Conservation (phyloP, 1,140 invertebrate genomes). For the Polyergus mexicanus region DNA sequence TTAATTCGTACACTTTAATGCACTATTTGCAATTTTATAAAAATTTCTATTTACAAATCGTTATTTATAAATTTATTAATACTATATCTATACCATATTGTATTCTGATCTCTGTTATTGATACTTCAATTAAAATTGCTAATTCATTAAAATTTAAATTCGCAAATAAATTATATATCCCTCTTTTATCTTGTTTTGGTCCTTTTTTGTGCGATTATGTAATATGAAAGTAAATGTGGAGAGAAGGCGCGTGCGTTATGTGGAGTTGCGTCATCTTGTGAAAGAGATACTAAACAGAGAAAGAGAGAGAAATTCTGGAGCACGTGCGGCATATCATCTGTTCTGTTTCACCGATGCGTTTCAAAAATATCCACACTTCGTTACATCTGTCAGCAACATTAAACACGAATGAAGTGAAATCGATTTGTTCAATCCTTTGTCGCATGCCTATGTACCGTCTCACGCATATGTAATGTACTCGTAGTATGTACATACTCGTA, state of each 20-base stretch:
- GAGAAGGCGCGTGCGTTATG: background rate
- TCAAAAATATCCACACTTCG: constrained; percentile 47
- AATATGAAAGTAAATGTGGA: constrained; percentile 34
- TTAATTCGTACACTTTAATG: constrained; percentile 7
- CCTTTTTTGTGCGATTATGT: constrained; percentile 3
- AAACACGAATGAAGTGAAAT: constrained; percentile 35
- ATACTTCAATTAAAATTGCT: background rate
- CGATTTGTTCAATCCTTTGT: constrained; percentile 34
- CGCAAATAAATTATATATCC: background rate
- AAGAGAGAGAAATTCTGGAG: constrained; percentile 42
- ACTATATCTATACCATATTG: background rate
- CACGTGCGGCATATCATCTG: background rate
- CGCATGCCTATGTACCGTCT: background rate
- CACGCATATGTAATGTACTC: background rate
- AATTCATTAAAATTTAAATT: background rate
- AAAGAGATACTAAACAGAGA: constrained; percentile 30
- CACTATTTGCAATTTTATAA: background rate
- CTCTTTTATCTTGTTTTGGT: background rate
- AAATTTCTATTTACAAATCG: no score
- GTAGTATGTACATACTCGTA: background rate
- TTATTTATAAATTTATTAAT: constrained; percentile 1
- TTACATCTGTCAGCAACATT: constrained; percentile 30
- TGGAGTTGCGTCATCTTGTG: constrained; percentile 54
- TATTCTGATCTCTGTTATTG: background rate
- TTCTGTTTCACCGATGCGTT: constrained; percentile 6